Percentiles rank a stretch among this genome's conserved stretches.
These are phyloP conservation scores for Ptyas mucosa DNA, from an alignment of 2,113 vertebrate species.

Conservation along the genomic window DNA sequence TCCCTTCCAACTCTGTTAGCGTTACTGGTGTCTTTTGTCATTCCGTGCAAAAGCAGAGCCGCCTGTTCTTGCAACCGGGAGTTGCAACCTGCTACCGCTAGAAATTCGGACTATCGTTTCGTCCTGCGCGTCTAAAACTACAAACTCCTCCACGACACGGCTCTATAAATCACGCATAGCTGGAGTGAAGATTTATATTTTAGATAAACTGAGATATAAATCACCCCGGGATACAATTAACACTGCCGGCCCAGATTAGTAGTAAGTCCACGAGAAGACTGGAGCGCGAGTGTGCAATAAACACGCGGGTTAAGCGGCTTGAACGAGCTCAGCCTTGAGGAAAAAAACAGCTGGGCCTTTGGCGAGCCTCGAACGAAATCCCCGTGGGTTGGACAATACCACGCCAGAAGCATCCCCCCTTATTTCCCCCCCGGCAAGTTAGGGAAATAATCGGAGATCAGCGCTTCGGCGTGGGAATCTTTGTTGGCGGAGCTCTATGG, in stretches of 20 bases:
- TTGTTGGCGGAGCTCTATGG: background rate
- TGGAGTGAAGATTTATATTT: background rate
- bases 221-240: background rate
- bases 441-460: background rate
- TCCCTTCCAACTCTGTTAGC: too few relatives aligned
- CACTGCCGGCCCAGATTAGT: background rate
- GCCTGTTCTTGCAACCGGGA: background rate
- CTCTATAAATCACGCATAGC: background rate
- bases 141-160: background rate
- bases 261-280: background rate
- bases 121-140: background rate
- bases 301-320: background rate
- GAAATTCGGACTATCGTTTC: background rate
- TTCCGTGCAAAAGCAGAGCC: background rate
- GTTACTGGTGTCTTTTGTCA: too few relatives aligned
- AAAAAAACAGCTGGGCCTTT: background rate
- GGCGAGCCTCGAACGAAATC: background rate
- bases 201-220: background rate
- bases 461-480: background rate
- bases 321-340: background rate
- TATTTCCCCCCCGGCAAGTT: background rate
- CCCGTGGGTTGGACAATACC: background rate
- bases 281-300: background rate
- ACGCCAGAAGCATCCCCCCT: background rate
- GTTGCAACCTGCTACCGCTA: background rate